Evolutionary conservation across 2,888 invertebrate genomes (phyloP), one percentile per base, ranked within the genome.

Genomic region (Osmoderma eremita): DNA sequence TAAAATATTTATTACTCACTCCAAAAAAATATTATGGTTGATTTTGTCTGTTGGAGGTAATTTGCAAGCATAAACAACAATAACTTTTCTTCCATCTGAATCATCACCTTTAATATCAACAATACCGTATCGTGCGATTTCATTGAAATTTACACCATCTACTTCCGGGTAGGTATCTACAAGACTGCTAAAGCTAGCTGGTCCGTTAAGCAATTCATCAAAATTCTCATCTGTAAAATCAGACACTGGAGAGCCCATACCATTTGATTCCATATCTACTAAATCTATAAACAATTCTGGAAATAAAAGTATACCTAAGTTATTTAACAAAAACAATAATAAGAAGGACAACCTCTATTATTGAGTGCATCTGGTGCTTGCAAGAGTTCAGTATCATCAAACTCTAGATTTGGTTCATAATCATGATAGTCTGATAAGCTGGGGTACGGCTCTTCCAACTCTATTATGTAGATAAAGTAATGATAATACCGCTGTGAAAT

Each of bases 331-430:
- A 49, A 42, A 51, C n/a, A n/a, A n/a, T n/a, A n/a, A 17, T 24
- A 13, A 13, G 24, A 51, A 20, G n/a, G n/a, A 49, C 87, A 86
- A 92, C 93, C 90, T 80, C 90, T 86, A 73, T 89, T 87, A 65
- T 88, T 86, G 61, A 79, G 75, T 65, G 88, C 85, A 72, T 78
- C 77, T 56, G 89, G 85, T 66, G 89, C 85, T 76, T 91, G 88
- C 76, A 88, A 88, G 67, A 95, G 83, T 84, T 97, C 97, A 12
- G 95, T 93, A 82, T 97, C 97, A 84, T 98, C 97, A 84, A 97
- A 97, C 82, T 97, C 97, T 80, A 97, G 86, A 83, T 95, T 93
- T 12, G 97, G 97, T 81, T 98, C 97, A 81, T 95, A 94, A 83
- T 96, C 96, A 80, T 95, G 94, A 80, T 90, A 91, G 83, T 95